Evolutionary conservation across 2,797 vertebrate species (phyloP), one percentile per base, ranked within the genome.

Genomic region (Sitta carolinensis): DNA sequence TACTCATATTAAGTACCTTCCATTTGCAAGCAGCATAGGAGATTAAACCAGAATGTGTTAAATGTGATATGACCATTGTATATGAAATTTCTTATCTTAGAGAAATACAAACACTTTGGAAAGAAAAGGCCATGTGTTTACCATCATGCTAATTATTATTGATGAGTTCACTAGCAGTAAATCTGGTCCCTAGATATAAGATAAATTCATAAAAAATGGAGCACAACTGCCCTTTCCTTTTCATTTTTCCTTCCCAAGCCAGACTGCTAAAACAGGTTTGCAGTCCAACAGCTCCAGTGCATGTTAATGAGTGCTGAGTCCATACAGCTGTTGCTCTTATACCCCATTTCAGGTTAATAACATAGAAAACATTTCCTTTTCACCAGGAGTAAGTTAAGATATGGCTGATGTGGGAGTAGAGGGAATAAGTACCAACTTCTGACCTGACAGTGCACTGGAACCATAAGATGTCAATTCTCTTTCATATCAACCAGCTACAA

Each of bases 341-440:
- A 79, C 17, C 14, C 11, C 16, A n/a, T 76, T 89, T 91, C 57
- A 70, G 9, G 7, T 76, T 69, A 88, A 83, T 50, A 84, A 61
- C 26, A 55, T 9, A 59, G 52, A 51, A 74, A 58, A 73, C 7
- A 10, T 0, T 8, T 47, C 23, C 7, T 13, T 87, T 70, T 85
- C 45, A n/a, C 6, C 18, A 57, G 8, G 14, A 62, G 16, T 40
- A 73, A 66, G 5, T 68, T 48, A 58, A 59, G 18, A 57, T 5
- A 21, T 10, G 40, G 17, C 9, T 74, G 63, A 61, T 61, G 22
- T 78, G 27, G 47, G 16, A 78, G 22, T 40, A 48, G 13, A 61
- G 14, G 22, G 40, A 81, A 64, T 62, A 45, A 0, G 0, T 32
- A 54, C 16, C 78, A 47, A 68, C 48, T 91, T 83, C 38, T 0